These are phyloP conservation scores for Sterrhoptilus dennistouni DNA, from an alignment of 2,113 vertebrate species.

Conservation along the genomic window DNA sequence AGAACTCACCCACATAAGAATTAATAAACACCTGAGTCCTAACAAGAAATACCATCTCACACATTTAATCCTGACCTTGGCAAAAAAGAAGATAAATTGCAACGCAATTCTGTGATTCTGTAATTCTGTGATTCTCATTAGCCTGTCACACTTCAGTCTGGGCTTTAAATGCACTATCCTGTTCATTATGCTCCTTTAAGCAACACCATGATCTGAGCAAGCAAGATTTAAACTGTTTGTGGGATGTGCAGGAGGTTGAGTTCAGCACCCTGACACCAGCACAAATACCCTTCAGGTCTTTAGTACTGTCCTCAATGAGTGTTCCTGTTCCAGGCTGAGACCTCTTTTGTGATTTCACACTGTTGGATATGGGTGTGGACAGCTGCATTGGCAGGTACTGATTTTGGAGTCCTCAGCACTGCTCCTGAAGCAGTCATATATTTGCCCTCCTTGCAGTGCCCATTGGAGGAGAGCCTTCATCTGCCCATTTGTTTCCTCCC, in stretches of 20 bases:
- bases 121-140: background rate
- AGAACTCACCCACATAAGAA: too few species aligned
- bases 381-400: background rate
- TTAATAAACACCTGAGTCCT: too few species aligned
- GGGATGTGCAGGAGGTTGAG: background rate
- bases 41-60: too few species aligned
- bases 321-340: background rate
- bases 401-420: background rate
- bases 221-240: background rate
- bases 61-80: too few species aligned
- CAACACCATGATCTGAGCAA: background rate
- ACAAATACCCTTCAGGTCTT: background rate
- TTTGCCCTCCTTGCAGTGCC: background rate
- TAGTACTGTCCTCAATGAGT: background rate
- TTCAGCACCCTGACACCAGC: background rate
- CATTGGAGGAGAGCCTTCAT: background rate
- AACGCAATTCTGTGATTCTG: fast-evolving
- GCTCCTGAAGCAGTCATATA: background rate
- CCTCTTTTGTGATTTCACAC: background rate
- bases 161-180: background rate
- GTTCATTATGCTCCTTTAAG: background rate
- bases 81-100: too few species aligned
- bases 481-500: background rate
- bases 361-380: background rate
- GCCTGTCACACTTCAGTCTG: background rate